Conservation (phyloP, 2,797 vertebrate genomes). For the Artibeus jamaicensis region DNA sequence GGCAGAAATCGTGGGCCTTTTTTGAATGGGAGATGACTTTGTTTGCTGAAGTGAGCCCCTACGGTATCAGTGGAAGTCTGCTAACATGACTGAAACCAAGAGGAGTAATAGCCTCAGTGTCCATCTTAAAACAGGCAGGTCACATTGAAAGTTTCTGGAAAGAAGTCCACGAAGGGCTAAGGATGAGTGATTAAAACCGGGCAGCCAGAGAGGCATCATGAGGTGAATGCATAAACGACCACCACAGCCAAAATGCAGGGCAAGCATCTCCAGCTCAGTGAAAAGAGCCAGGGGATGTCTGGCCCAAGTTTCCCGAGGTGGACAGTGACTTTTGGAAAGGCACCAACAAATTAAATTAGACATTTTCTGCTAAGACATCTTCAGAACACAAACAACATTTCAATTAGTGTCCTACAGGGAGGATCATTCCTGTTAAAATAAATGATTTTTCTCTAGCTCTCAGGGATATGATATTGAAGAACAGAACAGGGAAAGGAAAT, state of each 20-base stretch:
- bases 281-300: not conserved
- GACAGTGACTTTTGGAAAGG: constrained; percentile 26
- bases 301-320: not conserved
- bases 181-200: not conserved
- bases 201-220: not conserved
- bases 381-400: constrained; percentile 37
- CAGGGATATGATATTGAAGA: not conserved
- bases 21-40: not conserved
- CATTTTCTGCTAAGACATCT: constrained; percentile 35
- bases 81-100: not conserved
- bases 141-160: not conserved
- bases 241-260: not conserved
- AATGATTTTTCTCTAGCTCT: not conserved
- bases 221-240: not conserved
- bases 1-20: not conserved
- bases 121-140: not conserved
- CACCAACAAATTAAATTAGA: constrained; percentile 32
- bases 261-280: not conserved
- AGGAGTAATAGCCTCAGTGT: not conserved
- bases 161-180: not conserved
- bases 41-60: not conserved
- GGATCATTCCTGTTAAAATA: not conserved
- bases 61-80: not conserved
- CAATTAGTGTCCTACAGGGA: constrained; percentile 11
- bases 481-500: not conserved